Evolutionary conservation across 2,888 invertebrate genomes (phyloP), one percentile per base, ranked within the genome.

Genomic region (Plusia festucae): DNA sequence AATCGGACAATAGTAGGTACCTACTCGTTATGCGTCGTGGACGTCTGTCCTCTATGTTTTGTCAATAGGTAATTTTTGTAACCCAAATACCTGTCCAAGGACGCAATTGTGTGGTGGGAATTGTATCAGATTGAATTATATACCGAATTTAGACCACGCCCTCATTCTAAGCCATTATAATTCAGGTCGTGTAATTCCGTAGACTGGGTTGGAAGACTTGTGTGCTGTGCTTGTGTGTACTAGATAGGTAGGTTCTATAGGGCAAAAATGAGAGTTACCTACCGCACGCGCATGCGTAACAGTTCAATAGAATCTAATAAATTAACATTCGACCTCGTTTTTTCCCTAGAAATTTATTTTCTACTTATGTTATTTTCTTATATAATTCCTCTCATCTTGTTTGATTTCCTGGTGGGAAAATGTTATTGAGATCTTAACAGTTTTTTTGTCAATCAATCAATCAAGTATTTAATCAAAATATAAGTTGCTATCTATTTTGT

Each of bases 41-140:
- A 71, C 46, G 63, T 71, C 70, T 78, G 88, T 74, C 88, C 90
- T 85, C 85, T 85, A 86, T 90, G 88, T 82, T 87, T 82, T 83
- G 86, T 86, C 78, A 86, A 88, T 90, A 82, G 90, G 87, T 85
- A 91, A 92, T 92, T 91, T 91, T 90, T 86, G 83, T 90, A 91
- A 91, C 93, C 93, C 84, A 90, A 91, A 93, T 94, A 89, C 90
- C 78, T 85, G 79, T 86, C 84, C 93, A 94, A 94, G 93, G 94
- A 89, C 93, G 69, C 73, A 68, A 73, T 70, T 79, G 83, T 88
- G 87, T 89, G 88, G 87, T 89, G 88, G 84, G 89, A 90, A 89
- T 85, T 70, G 81, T 74, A 80, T 46, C 62, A 63, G 49, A 59
- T 51, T 60, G 65, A 78, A 80, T 79, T 75, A 76, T 69, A 78